Evolutionary conservation across 2,888 invertebrate genomes (phyloP).

Genomic region (Poecilus cupreus): DNA sequence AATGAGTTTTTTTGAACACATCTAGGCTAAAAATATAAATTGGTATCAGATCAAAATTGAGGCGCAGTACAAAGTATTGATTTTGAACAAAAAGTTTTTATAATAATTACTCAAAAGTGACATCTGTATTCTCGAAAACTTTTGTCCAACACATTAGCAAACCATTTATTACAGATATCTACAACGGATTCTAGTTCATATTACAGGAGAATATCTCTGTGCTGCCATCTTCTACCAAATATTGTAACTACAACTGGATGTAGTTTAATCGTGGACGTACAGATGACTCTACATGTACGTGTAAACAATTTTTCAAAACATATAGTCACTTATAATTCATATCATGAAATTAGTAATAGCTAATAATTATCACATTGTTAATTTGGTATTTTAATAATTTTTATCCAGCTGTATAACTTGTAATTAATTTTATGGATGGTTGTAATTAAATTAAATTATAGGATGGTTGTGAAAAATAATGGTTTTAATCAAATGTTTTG

Average conservation of each 20-base stretch:
- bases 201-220: background rate
- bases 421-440: too few species aligned
- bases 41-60: background rate
- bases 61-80: constrained; percentile 2
- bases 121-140: background rate
- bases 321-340: too few species aligned
- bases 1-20: background rate
- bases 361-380: too few species aligned
- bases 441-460: too few species aligned
- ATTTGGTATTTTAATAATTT: too few species aligned
- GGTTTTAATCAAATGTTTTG: background rate
- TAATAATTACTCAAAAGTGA: background rate
- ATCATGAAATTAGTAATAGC: too few species aligned
- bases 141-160: background rate
- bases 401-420: too few species aligned
- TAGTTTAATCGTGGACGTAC: background rate
- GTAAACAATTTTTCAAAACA: too few species aligned
- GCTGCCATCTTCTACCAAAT: background rate
- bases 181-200: background rate
- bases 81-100: background rate
- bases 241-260: background rate
- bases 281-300: background rate
- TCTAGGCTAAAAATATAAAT: background rate
- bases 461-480: too few species aligned
- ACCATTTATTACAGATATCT: background rate